Evolutionary conservation across 1,140 invertebrate genomes (phyloP).

Genomic region (Oedothorax gibbosus): DNA sequence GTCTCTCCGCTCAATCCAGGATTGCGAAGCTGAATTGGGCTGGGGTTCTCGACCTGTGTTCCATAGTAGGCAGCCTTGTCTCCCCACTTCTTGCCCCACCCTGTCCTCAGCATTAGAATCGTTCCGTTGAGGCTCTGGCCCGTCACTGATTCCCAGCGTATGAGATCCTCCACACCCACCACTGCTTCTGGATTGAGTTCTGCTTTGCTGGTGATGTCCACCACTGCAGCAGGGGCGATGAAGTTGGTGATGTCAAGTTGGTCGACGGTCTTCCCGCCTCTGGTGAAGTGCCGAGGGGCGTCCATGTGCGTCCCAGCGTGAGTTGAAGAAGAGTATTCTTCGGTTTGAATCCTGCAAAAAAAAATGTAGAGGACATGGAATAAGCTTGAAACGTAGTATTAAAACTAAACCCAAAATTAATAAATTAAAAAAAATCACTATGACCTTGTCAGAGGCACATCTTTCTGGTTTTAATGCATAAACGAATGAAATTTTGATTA

Average conservation of each 20-base stretch:
- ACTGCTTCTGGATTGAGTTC: slow-evolving; percentile 62
- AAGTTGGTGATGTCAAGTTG: slow-evolving; percentile 63
- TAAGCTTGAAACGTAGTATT: too few species aligned
- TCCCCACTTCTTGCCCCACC: slow-evolving; percentile 63
- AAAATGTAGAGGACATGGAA: not conserved
- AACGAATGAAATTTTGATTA: too few species aligned
- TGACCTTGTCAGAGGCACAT: too few species aligned
- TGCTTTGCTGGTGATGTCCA: slow-evolving; percentile 59
- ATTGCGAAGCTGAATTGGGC: slow-evolving; percentile 61
- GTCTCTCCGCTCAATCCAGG: slow-evolving; percentile 73
- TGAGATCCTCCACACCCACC: slow-evolving; percentile 62
- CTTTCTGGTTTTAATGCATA: too few species aligned
- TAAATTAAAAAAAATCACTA: too few species aligned
- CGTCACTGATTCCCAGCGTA: slow-evolving; percentile 61
- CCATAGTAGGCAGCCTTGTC: slow-evolving; percentile 8
- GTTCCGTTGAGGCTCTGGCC: slow-evolving; percentile 63
- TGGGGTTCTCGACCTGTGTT: not conserved
- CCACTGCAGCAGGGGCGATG: slow-evolving; percentile 62
- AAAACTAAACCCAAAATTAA: too few species aligned
- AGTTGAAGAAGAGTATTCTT: slow-evolving; percentile 9
- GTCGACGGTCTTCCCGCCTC: slow-evolving; percentile 67
- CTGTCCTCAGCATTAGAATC: slow-evolving; percentile 65
- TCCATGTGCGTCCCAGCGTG: slow-evolving; percentile 78
- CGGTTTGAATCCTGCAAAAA: slow-evolving; percentile 30
- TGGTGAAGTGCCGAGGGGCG: slow-evolving; percentile 75